Percentiles rank a stretch among this genome's conserved stretches.
Evolutionary conservation across 1,140 invertebrate species (phyloP).

Genomic region (Hyles euphorbiae): DNA sequence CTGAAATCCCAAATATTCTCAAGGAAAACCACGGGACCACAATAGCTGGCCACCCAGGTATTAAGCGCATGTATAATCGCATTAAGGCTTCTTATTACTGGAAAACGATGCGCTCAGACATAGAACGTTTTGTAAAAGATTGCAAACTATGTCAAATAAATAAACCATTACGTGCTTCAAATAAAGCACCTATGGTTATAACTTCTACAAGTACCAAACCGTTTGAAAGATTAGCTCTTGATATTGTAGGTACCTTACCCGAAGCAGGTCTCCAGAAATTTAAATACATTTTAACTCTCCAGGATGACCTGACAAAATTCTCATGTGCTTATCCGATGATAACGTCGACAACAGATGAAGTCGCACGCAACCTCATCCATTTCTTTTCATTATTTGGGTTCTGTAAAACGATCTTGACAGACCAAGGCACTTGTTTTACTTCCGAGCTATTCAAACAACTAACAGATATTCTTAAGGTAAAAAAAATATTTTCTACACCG

Average conservation of each 20-base stretch:
- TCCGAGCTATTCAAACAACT: conserved; percentile 41
- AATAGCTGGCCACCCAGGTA: not conserved
- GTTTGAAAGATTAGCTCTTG: conserved; percentile 14
- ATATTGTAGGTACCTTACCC: conserved; percentile 41
- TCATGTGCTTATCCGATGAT: conserved; percentile 35
- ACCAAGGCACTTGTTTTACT: conserved; percentile 48
- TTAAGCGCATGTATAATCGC: conserved; percentile 1
- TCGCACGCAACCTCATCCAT: conserved; percentile 32
- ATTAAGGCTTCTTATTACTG: too few species aligned
- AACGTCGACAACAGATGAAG: conserved; percentile 26
- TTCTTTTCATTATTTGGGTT: conserved; percentile 48
- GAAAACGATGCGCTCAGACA: too few species aligned
- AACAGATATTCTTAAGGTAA: conserved; percentile 38
- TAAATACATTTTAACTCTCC: conserved; percentile 42
- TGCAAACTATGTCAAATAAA: too few species aligned
- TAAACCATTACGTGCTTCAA: not conserved
- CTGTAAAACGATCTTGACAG: conserved; percentile 39
- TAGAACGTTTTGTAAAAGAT: too few species aligned
- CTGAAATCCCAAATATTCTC: conserved; percentile 7
- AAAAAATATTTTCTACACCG: conserved; percentile 37
- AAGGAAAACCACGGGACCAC: conserved; percentile 2
- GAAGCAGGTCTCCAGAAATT: conserved; percentile 22
- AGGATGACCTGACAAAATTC: conserved; percentile 47
- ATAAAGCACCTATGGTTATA: conserved; percentile 40
- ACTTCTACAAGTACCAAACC: conserved; percentile 34